Conservation (phyloP, 2,113 vertebrate genomes). For the Anthoscopus minutus region DNA sequence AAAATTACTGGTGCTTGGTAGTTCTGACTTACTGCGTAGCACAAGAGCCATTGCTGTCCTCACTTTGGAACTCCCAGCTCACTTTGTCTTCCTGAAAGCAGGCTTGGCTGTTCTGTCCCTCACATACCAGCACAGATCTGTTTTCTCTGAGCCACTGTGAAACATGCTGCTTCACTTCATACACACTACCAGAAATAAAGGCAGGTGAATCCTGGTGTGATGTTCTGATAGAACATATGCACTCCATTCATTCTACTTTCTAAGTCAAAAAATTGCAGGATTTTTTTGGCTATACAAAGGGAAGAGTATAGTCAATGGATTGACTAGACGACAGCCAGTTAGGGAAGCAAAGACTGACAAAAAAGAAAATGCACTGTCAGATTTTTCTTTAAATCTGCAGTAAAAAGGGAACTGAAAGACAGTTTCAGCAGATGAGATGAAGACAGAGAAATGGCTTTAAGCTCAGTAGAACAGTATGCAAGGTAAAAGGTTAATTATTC, state of each 20-base stretch:
- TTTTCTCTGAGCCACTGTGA: neutral
- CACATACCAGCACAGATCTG: neutral
- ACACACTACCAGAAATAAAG: neutral
- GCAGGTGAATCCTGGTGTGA: neutral
- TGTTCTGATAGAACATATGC: neutral
- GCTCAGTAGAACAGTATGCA: neutral
- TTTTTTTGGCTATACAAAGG: neutral
- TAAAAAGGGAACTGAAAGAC: neutral
- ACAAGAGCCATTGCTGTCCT: neutral
- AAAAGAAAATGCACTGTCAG: neutral
- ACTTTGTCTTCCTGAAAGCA: neutral
- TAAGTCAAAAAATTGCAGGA: neutral
- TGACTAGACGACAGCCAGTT: neutral
- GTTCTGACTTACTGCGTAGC: neutral
- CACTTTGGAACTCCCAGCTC: neutral
- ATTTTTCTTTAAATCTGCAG: neutral
- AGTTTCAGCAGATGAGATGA: neutral
- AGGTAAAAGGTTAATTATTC: slow-evolving; percentile 16
- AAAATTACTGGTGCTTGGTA: neutral
- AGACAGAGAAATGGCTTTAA: neutral
- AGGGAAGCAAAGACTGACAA: neutral
- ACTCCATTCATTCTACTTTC: neutral
- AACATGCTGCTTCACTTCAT: neutral
- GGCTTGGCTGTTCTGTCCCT: neutral
- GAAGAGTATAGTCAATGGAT: neutral